Conservation (phyloP, 2,888 invertebrate species). For the Apodemia mormo region DNA sequence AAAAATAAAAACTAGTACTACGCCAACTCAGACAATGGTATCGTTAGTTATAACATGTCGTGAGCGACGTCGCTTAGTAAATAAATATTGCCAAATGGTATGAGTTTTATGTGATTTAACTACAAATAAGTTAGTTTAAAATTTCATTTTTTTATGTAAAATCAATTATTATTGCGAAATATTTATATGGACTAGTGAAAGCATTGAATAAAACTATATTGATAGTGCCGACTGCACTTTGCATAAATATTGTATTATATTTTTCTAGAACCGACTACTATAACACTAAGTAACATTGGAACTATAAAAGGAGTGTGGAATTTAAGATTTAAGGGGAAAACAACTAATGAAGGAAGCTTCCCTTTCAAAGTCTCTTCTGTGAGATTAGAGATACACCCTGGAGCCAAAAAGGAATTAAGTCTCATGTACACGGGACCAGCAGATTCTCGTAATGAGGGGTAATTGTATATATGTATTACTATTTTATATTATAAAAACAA, state of each 20-base stretch:
- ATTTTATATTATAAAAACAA: too few relatives aligned
- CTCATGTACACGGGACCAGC: conserved; percentile 55
- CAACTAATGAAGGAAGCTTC: conserved; percentile 39
- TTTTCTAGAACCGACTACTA: conserved; percentile 54
- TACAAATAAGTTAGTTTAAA: too few relatives aligned
- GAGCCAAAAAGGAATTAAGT: conserved; percentile 44
- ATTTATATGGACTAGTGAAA: neutral
- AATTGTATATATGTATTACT: neutral
- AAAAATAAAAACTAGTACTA: too few relatives aligned
- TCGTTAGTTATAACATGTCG: too few relatives aligned
- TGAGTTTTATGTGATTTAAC: too few relatives aligned
- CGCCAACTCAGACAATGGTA: too few relatives aligned
- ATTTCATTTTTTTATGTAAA: too few relatives aligned
- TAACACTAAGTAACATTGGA: conserved; percentile 57
- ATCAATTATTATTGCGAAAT: neutral
- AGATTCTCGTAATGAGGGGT: conserved; percentile 55
- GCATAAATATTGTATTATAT: neutral
- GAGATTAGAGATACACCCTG: conserved; percentile 57
- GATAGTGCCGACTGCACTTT: too few relatives aligned
- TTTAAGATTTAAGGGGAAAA: conserved; percentile 47
- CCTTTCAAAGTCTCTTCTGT: conserved; percentile 56
- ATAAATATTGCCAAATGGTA: too few relatives aligned
- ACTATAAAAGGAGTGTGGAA: conserved; percentile 59
- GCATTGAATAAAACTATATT: too few relatives aligned
- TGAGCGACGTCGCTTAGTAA: too few relatives aligned